Conservation (phyloP, 2,888 invertebrate genomes). For the Branchipolynoe longqiensis region DNA sequence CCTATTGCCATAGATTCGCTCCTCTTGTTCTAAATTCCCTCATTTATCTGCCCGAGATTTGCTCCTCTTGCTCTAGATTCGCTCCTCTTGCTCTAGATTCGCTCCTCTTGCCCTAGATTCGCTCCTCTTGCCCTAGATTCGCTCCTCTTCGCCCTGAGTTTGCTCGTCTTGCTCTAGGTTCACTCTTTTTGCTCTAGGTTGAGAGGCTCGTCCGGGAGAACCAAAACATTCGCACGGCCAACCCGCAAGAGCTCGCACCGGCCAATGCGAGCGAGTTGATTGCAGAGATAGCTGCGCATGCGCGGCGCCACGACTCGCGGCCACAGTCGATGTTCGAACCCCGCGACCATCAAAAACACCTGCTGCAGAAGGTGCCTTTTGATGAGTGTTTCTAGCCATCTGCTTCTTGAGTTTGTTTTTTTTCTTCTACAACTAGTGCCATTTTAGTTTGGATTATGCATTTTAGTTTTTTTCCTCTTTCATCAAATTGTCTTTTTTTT, state of each 20-base stretch:
- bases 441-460: not conserved
- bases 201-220: constrained; percentile 91
- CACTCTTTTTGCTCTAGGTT: constrained; percentile 81
- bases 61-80: no score
- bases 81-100: no score
- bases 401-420: no score
- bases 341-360: constrained; percentile 71
- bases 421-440: not conserved
- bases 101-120: no score
- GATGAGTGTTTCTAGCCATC: not conserved
- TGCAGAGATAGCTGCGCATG: constrained; percentile 42
- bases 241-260: constrained; percentile 37
- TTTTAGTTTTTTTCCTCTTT: not conserved
- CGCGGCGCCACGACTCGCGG: constrained; percentile 65
- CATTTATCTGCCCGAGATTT: no score
- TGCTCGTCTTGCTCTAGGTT: no score
- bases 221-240: constrained; percentile 86
- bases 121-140: no score
- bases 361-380: constrained; percentile 36
- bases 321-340: constrained; percentile 81
- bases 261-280: constrained; percentile 54
- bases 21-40: no score
- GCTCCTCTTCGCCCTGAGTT: no score
- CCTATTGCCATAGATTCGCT: no score
- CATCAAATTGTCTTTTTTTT: not conserved